Evolutionary conservation across 2,888 invertebrate species (phyloP), one percentile per base, ranked within the genome.

Genomic region (Drosophila lutescens): DNA sequence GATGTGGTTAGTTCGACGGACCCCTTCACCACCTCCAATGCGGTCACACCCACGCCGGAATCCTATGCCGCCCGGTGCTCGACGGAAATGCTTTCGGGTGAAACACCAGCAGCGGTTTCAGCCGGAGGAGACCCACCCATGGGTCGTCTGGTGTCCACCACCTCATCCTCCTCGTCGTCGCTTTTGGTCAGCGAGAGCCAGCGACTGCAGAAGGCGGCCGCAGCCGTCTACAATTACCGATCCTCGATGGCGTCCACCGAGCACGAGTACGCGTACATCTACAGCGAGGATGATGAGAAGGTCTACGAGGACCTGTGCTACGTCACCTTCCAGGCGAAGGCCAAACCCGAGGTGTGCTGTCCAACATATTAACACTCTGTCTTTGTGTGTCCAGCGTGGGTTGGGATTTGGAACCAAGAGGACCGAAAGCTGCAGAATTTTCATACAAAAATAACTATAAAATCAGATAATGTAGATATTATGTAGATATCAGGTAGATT

Each of bases 291-390:
- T 79, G 96, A 96, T 86, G 96, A 96, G 92, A 96, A 96, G 93
- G 95, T 97, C 89, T 97, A 97, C 92, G 97, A 97, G 93, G 96
- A 97, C 92, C 94, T 97, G 84, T 97, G 97, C 94, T 97, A 96
- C 92, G 96, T 97, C 91, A 96, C 96, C 91, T 96, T 96, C 93
- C 95, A 79, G 94, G 95, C 83, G 92, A 94, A 79, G 93, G 93
- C 91, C 40, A 85, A 89, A 79, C 94, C 95, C 79, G 95, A 96
- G 95, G 96, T 96, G 91, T 89, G 89, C 87, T 60, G 62, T 54
- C 62, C 74, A 57, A 67, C 54, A 46, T 67, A 68, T 54, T 61
- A 26, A 20, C 20, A 68, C 51, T 34, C 40, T 30, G 17, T 50
- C 26, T 46, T 34, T 26, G 5, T 23, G 43, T 70, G 59, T 50